Evolutionary conservation across 2,888 invertebrate genomes (phyloP).

Genomic region (Tupiocoris notatus): DNA sequence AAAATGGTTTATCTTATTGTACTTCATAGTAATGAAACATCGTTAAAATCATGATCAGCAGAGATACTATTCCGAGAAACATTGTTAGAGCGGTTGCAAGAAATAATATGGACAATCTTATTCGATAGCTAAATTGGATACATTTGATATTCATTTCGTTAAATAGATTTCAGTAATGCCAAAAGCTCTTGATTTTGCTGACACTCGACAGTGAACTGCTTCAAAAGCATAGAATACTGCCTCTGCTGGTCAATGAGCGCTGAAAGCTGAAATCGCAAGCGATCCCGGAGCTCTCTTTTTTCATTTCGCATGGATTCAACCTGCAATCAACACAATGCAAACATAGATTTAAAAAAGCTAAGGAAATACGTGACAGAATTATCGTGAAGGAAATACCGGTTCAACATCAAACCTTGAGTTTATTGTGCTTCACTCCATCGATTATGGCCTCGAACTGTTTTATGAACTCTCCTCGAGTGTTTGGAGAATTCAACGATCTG

Average conservation of each 20-base stretch:
- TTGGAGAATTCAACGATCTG: conserved; percentile 78
- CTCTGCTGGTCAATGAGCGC: conserved; percentile 69
- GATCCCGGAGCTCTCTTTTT: conserved; percentile 67
- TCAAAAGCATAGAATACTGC: conserved; percentile 72
- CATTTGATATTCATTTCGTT: too few species aligned
- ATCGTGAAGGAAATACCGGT: background rate
- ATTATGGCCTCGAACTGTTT: conserved; percentile 87
- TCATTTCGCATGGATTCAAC: conserved; percentile 63
- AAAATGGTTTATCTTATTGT: too few species aligned
- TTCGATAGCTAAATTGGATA: too few species aligned
- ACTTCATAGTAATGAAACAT: too few species aligned
- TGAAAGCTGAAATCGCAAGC: conserved; percentile 62
- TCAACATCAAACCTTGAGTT: conserved; percentile 63
- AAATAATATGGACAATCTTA: background rate
- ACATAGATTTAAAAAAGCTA: conserved; percentile 22
- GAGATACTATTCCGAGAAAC: too few species aligned
- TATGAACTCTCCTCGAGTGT: conserved; percentile 83
- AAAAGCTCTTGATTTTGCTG: conserved; percentile 66
- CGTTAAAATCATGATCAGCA: too few species aligned
- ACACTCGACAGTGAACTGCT: conserved; percentile 73
- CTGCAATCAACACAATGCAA: conserved; percentile 50
- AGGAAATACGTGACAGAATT: background rate
- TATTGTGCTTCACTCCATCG: conserved; percentile 83
- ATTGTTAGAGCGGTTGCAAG: background rate
- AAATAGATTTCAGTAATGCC: conserved; percentile 52